Base-by-base conservation (phyloP, 2,113 vertebrate species). In the Riparia riparia region DNA sequence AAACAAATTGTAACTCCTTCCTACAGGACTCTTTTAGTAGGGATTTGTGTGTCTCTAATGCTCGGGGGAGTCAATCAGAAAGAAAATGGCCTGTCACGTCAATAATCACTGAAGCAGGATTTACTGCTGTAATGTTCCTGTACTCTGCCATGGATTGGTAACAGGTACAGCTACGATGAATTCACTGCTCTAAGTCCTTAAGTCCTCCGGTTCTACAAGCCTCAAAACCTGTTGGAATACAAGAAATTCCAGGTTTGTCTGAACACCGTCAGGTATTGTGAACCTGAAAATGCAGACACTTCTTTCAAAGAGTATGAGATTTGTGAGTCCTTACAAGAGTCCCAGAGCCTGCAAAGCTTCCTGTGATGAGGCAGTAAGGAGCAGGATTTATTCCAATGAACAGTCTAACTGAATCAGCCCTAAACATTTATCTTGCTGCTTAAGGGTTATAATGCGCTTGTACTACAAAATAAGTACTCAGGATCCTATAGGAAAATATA, bases 381-480 rank as follows among this genome's bases (percentile, higher is more conserved):
- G 25, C 19, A 86, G 51, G 39, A 89, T 83, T 93, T 90, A 77
- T 54, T 82, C 42, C n/a, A 86, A 42, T 42, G 69, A 79, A 73
- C 4, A 85, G 31, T 39, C 60, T 63, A 31, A 69, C 45, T 80
- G 37, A 47, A 92, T 39, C 63, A 81, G 64, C 31, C 42, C 20
- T 50, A 77, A 88, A 42, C 16, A 65, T 86, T 80, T 92, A 68
- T 61, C 79, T 88, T 86, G 42, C 54, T 88, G 58, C 42, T 90
- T 73, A 90, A 54, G 54, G 49, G 47, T 77, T 77, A 70, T 72
- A 79, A 89, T n/a, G 66, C 79, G 57, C 78, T 89, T 86, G 44
- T 92, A 94, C 51, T 89, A 95, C 57, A 72, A 84, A 89, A 78
- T 34, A 81, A 79, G 49, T 79, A 88, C n/a, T 83, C 61, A 47